A percentile compares a stretch with the other conserved stretches of the same genome.
Evolutionary conservation across 2,113 vertebrate genomes (phyloP).

Genomic region (Melanerpes formicivorus): DNA sequence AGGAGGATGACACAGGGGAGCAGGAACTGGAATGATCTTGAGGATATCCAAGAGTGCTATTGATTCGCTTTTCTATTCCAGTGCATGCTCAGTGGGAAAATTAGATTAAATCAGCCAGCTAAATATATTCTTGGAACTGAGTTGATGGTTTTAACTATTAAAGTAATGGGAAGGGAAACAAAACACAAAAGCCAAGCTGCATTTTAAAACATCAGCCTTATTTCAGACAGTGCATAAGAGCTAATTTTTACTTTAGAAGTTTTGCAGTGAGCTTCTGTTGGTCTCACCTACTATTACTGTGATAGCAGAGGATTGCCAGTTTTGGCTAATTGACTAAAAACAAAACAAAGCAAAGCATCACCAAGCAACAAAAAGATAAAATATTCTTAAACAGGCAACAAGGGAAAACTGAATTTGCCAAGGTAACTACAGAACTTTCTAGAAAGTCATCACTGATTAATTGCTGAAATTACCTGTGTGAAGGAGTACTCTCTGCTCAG

Average conservation of each 20-base stretch:
- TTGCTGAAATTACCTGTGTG: not conserved
- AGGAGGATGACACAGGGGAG: not conserved
- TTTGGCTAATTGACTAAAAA: not conserved
- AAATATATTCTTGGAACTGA: constrained; percentile 10
- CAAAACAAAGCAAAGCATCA: not conserved
- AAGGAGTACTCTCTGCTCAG: not conserved
- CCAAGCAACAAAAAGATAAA: not conserved
- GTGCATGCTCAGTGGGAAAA: constrained; percentile 32
- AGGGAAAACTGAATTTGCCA: not conserved
- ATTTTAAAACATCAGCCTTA: not conserved
- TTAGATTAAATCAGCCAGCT: constrained; percentile 31
- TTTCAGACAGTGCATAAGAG: not conserved
- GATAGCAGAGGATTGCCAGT: not conserved
- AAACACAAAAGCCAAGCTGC: not conserved
- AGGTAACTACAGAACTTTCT: not conserved
- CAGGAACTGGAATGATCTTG: not conserved
- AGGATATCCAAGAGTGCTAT: constrained; percentile 12
- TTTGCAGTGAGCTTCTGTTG: not conserved
- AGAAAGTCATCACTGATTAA: not conserved
- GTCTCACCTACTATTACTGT: not conserved
- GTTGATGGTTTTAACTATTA: not conserved
- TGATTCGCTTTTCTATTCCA: constrained; percentile 41
- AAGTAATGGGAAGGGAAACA: not conserved
- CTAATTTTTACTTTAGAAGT: not conserved
- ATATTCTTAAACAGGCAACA: not conserved